Evolutionary conservation across 2,113 vertebrate species (phyloP).

Genomic region (Rallus limicola): DNA sequence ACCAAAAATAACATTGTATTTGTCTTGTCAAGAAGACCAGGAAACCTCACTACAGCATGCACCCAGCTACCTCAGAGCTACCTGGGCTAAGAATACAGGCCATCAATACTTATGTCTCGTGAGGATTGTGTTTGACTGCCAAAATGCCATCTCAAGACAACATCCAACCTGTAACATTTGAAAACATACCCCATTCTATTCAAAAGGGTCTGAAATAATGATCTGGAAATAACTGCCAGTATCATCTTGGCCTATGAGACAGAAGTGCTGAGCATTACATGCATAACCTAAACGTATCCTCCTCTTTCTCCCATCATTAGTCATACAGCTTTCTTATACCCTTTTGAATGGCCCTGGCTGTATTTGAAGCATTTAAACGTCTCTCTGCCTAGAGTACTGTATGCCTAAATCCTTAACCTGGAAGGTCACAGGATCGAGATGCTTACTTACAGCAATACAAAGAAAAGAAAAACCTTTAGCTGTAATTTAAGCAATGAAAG

Average conservation of each 20-base stretch:
- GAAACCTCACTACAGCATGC: neutral
- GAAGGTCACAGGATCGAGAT: slow-evolving; percentile 51
- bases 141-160: neutral
- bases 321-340: slow-evolving; percentile 41
- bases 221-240: neutral
- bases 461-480: slow-evolving; percentile 36
- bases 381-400: slow-evolving; percentile 7
- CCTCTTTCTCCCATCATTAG: neutral
- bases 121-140: neutral
- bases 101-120: neutral
- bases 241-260: slow-evolving; percentile 8
- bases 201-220: neutral
- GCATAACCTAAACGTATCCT: neutral
- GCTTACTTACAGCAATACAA: slow-evolving; percentile 40
- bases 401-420: slow-evolving; percentile 8
- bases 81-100: neutral
- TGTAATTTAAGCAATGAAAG: slow-evolving; percentile 39
- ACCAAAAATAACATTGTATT: neutral
- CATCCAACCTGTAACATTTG: slow-evolving; percentile 10
- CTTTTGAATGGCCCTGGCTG: slow-evolving; percentile 2
- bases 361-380: slow-evolving; percentile 32
- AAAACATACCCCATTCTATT: neutral
- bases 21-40: neutral
- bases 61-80: neutral
- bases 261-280: neutral